Evolutionary conservation across 1,140 invertebrate species (phyloP).

Genomic region (Drosophila willistoni): DNA sequence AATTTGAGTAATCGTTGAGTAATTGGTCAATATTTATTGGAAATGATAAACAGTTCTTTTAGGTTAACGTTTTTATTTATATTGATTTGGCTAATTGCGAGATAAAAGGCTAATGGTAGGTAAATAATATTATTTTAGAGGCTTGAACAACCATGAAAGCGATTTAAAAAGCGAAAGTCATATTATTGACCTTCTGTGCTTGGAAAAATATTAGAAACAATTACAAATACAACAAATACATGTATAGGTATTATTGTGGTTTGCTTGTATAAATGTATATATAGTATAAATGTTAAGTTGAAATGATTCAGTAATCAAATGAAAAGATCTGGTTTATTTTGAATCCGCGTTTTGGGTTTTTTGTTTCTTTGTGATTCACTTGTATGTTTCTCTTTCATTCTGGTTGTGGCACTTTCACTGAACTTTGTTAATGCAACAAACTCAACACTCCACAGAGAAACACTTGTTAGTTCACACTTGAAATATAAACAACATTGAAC

Average conservation of each 20-base stretch:
- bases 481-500: constrained; percentile 46
- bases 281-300: constrained; percentile 26
- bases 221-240: constrained; percentile 7
- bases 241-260: neutral
- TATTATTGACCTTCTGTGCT: neutral
- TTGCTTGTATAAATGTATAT: neutral
- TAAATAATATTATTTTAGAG: neutral
- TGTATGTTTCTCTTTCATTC: neutral
- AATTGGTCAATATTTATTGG: neutral
- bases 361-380: constrained; percentile 11
- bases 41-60: neutral
- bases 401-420: constrained; percentile 3
- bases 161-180: neutral
- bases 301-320: constrained; percentile 40
- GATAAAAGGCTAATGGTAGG: neutral
- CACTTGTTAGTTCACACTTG: constrained; percentile 42
- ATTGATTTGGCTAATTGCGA: neutral
- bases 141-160: neutral
- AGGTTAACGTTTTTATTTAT: neutral
- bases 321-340: constrained; percentile 44
- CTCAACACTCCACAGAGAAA: constrained; percentile 19
- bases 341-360: constrained; percentile 58
- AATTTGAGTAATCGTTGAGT: too few species aligned
- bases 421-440: constrained; percentile 18
- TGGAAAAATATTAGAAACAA: neutral